A percentile compares a stretch with the other conserved stretches of the same genome.
Evolutionary conservation across 2,797 vertebrate genomes (phyloP).

Genomic region (Gallirallus australis): DNA sequence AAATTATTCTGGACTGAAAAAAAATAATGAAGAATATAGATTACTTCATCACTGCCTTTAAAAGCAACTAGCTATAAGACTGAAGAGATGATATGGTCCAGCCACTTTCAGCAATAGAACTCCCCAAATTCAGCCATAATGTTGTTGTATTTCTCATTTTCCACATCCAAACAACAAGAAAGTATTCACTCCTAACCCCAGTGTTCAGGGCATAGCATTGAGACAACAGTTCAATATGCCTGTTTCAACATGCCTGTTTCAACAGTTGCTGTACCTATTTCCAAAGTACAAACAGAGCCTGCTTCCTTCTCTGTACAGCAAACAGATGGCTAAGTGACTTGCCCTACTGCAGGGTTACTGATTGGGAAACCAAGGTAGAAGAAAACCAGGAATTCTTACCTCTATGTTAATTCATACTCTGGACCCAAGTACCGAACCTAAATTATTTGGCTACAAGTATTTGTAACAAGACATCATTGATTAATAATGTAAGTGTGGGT

Average conservation of each 20-base stretch:
- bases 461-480: neutral
- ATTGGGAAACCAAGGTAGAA: neutral
- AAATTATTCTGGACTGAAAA: neutral
- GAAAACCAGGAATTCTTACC: neutral
- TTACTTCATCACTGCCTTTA: neutral
- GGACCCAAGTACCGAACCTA: neutral
- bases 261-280: neutral
- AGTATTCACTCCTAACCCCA: neutral
- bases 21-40: neutral
- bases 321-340: neutral
- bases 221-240: neutral
- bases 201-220: neutral
- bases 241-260: neutral
- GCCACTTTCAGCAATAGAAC: neutral
- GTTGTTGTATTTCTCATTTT: neutral
- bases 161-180: neutral
- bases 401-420: neutral
- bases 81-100: neutral
- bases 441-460: neutral
- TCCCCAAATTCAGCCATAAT: neutral
- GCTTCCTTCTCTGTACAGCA: neutral
- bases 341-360: neutral
- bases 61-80: neutral
- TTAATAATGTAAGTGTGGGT: neutral
- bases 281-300: neutral